Evolutionary conservation across 2,113 vertebrate species (phyloP), one percentile per base, ranked within the genome.

Genomic region (Hymenochirus boettgeri): DNA sequence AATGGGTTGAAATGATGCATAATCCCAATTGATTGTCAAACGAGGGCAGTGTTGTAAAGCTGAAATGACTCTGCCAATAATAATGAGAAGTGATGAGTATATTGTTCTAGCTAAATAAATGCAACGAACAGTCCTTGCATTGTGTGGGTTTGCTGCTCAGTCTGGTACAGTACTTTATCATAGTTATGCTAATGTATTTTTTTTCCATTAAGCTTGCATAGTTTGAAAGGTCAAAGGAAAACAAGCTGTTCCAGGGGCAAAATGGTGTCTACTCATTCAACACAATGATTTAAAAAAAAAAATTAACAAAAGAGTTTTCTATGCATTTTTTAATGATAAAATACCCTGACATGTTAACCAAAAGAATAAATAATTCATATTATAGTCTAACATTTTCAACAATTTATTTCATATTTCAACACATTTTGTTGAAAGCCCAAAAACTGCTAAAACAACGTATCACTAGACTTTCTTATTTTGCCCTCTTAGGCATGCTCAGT

Each of bases 111-210:
- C 24, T 60, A 45, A 66, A 51, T 4, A 26, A 18, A 60, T 58
- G 57, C 48, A 29, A 27, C 33, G 55, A 59, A 59, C 24, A 52
- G 39, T 58, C n/a, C 25, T 47, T 24, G 65, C 65, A 39, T 52
- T 60, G 52, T 18, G 17, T 26, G 19, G 12, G 21, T 29, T 53
- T 52, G 52, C 47, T 53, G 65, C 65, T 57, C 47, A 60, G 24
- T 18, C 46, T 23, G 12, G 33, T 42, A 29, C 29, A 69, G 46
- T 58, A 33, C 57, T 69, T 69, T 69, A 69, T 69, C 65, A 69
- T 69, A 60, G 57, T 69, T 60, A 69, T 69, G 65, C 48, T 69
- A 69, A 69, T 69, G 59, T 69, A n/a, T 69, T 69, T 47, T n/a
- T 69, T 60, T 66, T 53, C 65, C 12, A 60, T 60, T 60, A 69